Evolutionary conservation across 2,888 invertebrate genomes (phyloP), one percentile per base, ranked within the genome.

Genomic region (Meteorus colon): DNA sequence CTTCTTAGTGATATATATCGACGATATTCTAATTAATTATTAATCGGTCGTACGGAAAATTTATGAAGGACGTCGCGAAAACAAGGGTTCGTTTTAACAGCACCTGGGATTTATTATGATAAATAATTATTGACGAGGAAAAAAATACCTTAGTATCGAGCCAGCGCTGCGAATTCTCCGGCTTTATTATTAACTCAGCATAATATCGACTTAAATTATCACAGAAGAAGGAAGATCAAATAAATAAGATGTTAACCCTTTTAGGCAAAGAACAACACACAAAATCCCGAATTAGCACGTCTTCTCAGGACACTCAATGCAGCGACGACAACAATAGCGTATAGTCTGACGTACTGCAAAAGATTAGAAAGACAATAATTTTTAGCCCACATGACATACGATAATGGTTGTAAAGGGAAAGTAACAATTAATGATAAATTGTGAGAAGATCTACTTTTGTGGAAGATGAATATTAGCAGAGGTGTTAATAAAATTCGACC

Each of bases 261-360:
- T 48, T 68, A 5, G 8, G 27, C 16, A 24, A 68, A n/a, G 51
- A 48, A 24, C 12, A 10, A 45, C 10, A 14, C 45, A 68, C 31
- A 68, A 68, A 16, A 68, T 68, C 4, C 48, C 48, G 29, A 51
- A 24, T 12, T 68, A 1, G 68, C 51, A 1, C n/a, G 31, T 1
- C 34, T 65, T 14, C 29, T 65, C 14, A 37, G 65, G 5, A 65
- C 65, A 6, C n/a, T 65, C n/a, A 34, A 19, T 3, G 73, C 77
- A 34, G 45, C 73, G 29, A 75, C 75, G 41, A 69, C 74, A 55
- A 76, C 55, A 6, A 69, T 55, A 8, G 73, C 73, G 3, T 79
- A 76, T 45, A 74, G 74, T 16, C 66, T 59, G 34, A 41, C 69
- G 8, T 74, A 74, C 37, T 71, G 69, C 34, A 71, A 77, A 66